Evolutionary conservation across 2,113 vertebrate species (phyloP).

Genomic region (Alectura lathami): DNA sequence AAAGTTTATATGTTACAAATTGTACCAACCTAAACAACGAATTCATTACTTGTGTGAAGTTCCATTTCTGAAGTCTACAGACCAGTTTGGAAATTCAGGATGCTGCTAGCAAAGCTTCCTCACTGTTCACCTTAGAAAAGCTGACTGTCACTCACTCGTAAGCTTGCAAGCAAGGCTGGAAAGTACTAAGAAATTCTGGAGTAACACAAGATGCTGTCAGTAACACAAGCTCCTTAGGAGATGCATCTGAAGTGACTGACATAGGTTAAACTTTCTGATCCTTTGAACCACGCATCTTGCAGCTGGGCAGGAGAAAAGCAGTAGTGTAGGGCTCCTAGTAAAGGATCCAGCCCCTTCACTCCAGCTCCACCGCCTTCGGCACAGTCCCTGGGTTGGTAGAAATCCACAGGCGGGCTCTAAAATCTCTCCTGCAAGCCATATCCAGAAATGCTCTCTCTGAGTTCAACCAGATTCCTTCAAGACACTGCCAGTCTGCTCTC

Average conservation of each 20-base stretch:
- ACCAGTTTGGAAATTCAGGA: neutral
- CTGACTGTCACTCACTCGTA: neutral
- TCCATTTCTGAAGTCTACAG: neutral
- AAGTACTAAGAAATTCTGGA: neutral
- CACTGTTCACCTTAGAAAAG: neutral
- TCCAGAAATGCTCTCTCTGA: neutral
- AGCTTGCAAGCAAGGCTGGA: neutral
- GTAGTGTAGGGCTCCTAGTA: neutral
- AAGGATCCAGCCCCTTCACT: neutral
- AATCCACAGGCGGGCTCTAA: neutral
- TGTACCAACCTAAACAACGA: neutral
- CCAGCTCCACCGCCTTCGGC: neutral
- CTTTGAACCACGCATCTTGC: neutral
- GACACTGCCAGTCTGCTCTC: neutral
- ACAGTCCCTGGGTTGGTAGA: neutral
- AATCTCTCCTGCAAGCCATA: neutral
- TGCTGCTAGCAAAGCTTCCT: neutral
- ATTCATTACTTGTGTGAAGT: neutral
- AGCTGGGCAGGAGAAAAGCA: neutral
- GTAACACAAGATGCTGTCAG: neutral
- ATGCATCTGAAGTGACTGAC: neutral
- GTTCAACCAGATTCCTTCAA: neutral
- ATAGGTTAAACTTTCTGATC: neutral
- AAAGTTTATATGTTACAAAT: neutral
- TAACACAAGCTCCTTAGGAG: neutral